Evolutionary conservation across 2,888 invertebrate genomes (phyloP), one percentile per base, ranked within the genome.

Genomic region (Cryptus armator): DNA sequence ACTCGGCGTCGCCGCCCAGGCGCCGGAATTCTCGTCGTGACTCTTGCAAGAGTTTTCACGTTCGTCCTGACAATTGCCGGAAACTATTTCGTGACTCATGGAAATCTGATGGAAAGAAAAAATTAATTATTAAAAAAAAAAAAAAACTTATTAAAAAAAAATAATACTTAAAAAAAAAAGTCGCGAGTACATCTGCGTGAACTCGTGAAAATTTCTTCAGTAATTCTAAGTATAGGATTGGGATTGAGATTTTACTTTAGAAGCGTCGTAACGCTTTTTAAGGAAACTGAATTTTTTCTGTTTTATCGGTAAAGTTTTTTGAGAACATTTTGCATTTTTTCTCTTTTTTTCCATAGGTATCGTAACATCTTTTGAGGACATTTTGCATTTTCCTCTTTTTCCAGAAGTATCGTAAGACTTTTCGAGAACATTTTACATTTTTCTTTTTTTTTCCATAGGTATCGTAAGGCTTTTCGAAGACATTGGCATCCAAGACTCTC

Each of bases 1-100:
- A 37, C 90, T 90, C 3, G 91, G 90, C 5, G 90, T 87, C 19
- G 80, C 68, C n/a, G 87, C 89, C 91, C 91, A 92, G 12, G 87
- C 88, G 24, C 85, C 89, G 14, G 86, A 85, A 78, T 86, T 88
- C 46, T 90, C 90, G 37, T 90, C 90, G 74, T 81, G 78, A 29
- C 86, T 88, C 79, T 89, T 90, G 51, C 86, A 85, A 43, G 83
- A 81, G 37, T 71, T 81, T 67, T 83, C 89, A 24, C 86, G 86
- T 5, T 89, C 90, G 9, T 91, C 89, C 51, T 87, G 89, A 83
- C 88, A 86, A 7, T 89, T 86, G 43, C 83, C 88, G n/a, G 89
- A 71, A 7, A 86, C 85, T n/a, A 88, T 87, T 59, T 91, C 91
- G 44, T 91, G 89, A 10, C 89, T 88, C 62, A 85, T 82, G 0